These are phyloP conservation scores for Rhadina sibilatrix DNA, from an alignment of 2,113 vertebrate genomes.

Conservation along the genomic window DNA sequence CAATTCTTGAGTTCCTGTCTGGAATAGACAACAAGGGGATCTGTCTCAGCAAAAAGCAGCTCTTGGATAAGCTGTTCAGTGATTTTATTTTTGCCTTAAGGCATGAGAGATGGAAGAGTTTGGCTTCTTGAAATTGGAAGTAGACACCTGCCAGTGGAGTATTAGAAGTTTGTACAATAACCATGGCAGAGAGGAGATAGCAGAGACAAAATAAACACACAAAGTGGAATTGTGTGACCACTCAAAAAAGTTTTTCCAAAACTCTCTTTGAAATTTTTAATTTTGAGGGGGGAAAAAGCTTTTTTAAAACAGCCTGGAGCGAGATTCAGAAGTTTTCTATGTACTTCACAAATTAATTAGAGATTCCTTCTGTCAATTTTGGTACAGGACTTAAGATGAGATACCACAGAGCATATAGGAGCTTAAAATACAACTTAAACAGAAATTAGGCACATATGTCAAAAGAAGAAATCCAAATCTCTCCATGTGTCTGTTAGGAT, in stretches of 20 bases:
- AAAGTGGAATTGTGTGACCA: not conserved
- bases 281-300: fast-evolving
- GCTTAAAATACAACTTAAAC: slow-evolving; percentile 1
- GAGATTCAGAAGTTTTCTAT: not conserved
- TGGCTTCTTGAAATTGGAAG: slow-evolving; percentile 47
- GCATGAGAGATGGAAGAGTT: slow-evolving; percentile 39
- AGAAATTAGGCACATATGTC: not conserved
- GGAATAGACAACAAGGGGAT: slow-evolving; percentile 10
- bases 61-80: slow-evolving; percentile 38
- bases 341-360: not conserved
- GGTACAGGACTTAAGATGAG: not conserved
- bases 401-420: not conserved
- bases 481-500: not conserved
- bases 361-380: not conserved
- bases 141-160: not conserved
- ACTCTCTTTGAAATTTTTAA: not conserved
- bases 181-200: not conserved
- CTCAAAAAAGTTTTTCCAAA: not conserved
- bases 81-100: slow-evolving; percentile 55
- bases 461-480: not conserved
- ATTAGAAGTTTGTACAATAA: not conserved
- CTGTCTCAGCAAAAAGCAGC: slow-evolving; percentile 52
- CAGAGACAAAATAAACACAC: not conserved
- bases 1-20: not conserved
- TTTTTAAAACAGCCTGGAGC: not conserved